phyloP scores from a whole-genome alignment of 92 coral and sea anemone species.

The Diadumene lineata region DNA sequence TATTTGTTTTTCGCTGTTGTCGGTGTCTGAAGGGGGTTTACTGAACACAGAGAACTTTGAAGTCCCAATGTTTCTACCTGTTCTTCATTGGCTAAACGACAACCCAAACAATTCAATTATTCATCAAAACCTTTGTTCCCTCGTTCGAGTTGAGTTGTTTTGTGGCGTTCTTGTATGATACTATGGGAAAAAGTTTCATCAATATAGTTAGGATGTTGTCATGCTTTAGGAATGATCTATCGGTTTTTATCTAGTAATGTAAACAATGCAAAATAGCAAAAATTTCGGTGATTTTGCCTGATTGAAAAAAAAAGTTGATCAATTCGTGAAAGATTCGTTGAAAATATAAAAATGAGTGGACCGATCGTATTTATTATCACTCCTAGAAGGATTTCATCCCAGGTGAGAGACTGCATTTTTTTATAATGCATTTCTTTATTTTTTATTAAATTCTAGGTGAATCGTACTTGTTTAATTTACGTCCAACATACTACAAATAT shows the following conservation, averaged over 20 bases:
- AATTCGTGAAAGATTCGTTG: neutral
- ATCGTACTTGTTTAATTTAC: no score
- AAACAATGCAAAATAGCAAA: neutral
- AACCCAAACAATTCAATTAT: conserved; percentile 18
- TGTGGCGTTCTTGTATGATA: neutral
- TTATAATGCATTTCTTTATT: no score
- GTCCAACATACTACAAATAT: no score
- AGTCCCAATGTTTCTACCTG: neutral
- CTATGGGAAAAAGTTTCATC: neutral
- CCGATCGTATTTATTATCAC: neutral
- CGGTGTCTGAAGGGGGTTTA: neutral
- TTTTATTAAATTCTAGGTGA: no score
- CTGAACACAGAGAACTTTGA: neutral
- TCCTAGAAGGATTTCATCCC: neutral
- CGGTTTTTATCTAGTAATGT: neutral
- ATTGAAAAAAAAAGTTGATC: neutral
- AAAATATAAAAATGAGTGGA: neutral
- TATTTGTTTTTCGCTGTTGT: neutral
- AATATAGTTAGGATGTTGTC: neutral
- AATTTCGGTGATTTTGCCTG: neutral
- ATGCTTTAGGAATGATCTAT: neutral
- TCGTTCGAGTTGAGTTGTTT: conserved; percentile 9
- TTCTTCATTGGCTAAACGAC: conserved; percentile 12
- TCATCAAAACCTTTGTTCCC: neutral
- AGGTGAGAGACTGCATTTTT: no score